These are phyloP conservation scores for Stramonita haemastoma DNA, from an alignment of 2,888 invertebrate species.

Conservation along the genomic window DNA sequence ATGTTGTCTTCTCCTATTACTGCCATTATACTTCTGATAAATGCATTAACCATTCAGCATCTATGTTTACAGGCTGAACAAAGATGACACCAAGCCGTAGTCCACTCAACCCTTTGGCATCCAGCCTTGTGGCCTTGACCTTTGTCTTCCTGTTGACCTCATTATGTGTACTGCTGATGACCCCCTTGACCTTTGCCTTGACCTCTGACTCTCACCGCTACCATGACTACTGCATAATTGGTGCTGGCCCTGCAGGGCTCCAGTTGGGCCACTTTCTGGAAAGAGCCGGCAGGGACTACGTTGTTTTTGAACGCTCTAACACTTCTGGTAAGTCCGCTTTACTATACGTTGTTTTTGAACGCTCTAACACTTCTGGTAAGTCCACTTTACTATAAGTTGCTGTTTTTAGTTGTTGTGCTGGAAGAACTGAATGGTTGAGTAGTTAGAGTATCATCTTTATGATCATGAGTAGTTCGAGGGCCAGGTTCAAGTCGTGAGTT, in stretches of 20 bases:
- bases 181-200: constrained; percentile 35
- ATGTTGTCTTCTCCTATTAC: background rate
- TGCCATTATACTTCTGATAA: background rate
- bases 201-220: constrained; percentile 37
- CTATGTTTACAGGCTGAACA: constrained; percentile 13
- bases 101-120: background rate
- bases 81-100: constrained; percentile 30
- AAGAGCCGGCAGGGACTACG: constrained; percentile 74
- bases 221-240: constrained; percentile 78
- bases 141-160: constrained; percentile 32
- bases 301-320: constrained; percentile 76
- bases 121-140: constrained; percentile 39
- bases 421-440: too few species aligned
- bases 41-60: too few species aligned
- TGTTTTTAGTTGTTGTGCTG: background rate
- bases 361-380: constrained; percentile 68
- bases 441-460: too few species aligned
- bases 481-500: too few species aligned
- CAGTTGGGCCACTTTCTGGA: constrained; percentile 77
- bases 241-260: constrained; percentile 78
- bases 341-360: constrained; percentile 77
- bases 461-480: too few species aligned
- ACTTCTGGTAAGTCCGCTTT: constrained; percentile 58
- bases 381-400: constrained; percentile 64
- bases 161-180: constrained; percentile 32